Percentiles rank a stretch among this genome's conserved stretches.
Conservation (phyloP, 2,113 vertebrate species). For the Pica pica region DNA sequence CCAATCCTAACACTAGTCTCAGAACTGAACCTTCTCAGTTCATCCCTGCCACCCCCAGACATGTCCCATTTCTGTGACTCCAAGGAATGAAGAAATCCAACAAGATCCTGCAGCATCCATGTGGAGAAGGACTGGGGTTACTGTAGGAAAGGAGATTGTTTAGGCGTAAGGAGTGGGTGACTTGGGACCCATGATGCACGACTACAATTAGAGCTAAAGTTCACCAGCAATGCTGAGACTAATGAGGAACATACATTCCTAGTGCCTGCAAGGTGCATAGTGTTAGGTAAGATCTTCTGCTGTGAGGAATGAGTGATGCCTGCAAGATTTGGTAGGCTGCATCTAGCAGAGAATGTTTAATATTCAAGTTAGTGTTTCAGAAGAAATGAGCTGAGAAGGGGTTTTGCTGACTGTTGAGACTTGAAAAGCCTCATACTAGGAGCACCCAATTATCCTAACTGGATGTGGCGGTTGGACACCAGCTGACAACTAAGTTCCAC, state of each 20-base stretch:
- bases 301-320: background rate
- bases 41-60: background rate
- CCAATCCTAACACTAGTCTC: background rate
- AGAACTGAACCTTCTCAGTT: background rate
- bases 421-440: background rate
- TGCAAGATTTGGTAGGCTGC: background rate
- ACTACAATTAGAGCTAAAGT: background rate
- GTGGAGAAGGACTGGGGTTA: background rate
- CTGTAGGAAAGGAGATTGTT: background rate
- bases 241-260: background rate
- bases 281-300: background rate
- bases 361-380: background rate
- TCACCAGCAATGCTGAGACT: background rate
- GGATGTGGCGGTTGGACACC: background rate
- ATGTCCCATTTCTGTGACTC: background rate
- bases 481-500: background rate
- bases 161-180: background rate
- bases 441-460: background rate
- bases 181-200: fast-evolving
- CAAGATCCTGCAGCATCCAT: background rate
- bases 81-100: background rate
- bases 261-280: background rate
- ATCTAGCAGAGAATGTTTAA: background rate
- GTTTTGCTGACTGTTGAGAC: background rate
- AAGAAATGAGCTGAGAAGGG: background rate